A percentile compares a stretch with the other conserved stretches of the same genome.
phyloP scores from a whole-genome alignment of 2,888 invertebrate species.

The Drosophila gaucha region DNA sequence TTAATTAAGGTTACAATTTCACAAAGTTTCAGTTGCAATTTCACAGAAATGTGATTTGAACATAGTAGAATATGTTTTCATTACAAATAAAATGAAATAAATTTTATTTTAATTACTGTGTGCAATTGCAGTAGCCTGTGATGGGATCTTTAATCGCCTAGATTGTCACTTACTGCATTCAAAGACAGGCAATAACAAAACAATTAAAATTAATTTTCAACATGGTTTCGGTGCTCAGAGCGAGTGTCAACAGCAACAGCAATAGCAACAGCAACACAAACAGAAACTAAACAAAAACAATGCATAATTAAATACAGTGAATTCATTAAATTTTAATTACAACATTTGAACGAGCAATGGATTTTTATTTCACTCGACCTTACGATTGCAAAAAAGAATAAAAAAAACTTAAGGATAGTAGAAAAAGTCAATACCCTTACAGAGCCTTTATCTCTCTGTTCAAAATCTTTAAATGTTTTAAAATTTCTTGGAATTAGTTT shows the following conservation, averaged over 20 bases:
- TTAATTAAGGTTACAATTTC: slow-evolving; percentile 54
- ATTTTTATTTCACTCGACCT: slow-evolving; percentile 63
- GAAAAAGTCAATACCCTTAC: slow-evolving; percentile 29
- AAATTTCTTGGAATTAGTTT: not conserved
- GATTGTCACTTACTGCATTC: slow-evolving; percentile 28
- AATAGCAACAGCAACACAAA: slow-evolving; percentile 10
- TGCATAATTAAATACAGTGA: slow-evolving; percentile 75
- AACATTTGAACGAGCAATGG: slow-evolving; percentile 75
- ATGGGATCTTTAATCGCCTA: slow-evolving; percentile 29
- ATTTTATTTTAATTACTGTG: slow-evolving; percentile 61
- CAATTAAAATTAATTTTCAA: slow-evolving; percentile 73
- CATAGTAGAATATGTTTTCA: slow-evolving; percentile 29
- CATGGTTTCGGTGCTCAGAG: slow-evolving; percentile 43
- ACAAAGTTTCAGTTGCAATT: not conserved
- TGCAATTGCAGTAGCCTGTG: slow-evolving; percentile 28
- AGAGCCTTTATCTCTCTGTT: slow-evolving; percentile 9
- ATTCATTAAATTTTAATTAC: slow-evolving; percentile 78
- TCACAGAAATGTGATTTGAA: slow-evolving; percentile 9
- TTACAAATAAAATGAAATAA: slow-evolving; percentile 59
- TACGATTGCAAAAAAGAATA: slow-evolving; percentile 30
- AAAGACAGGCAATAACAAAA: slow-evolving; percentile 37
- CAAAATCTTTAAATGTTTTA: not conserved
- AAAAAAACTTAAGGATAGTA: slow-evolving; percentile 19
- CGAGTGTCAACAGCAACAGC: slow-evolving; percentile 25
- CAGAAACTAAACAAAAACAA: slow-evolving; percentile 41